Conservation (phyloP, 2,113 vertebrate genomes). For the Axis porcinus region DNA sequence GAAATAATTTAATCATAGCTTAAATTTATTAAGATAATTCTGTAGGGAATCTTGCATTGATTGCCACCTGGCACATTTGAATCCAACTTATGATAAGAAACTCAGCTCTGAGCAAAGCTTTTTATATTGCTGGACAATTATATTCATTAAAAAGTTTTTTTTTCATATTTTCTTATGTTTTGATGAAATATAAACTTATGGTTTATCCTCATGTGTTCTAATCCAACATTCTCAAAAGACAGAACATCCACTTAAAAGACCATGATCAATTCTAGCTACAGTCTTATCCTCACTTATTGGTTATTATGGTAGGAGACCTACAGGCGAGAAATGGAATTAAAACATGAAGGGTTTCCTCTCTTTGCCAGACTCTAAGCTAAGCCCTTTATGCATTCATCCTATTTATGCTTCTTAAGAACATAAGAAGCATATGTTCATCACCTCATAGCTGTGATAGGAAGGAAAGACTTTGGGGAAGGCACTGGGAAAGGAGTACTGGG, state of each 20-base stretch:
- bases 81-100: background rate
- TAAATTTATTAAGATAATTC: background rate
- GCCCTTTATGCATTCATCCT: background rate
- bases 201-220: background rate
- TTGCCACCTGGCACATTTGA: background rate
- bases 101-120: background rate
- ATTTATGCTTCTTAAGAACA: background rate
- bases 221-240: background rate
- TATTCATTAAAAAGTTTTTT: background rate
- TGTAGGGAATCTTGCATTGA: background rate
- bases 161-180: background rate
- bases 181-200: background rate
- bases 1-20: background rate
- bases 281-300: background rate
- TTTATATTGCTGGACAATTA: background rate
- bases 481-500: no score
- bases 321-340: background rate
- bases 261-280: background rate
- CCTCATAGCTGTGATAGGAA: background rate
- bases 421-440: background rate
- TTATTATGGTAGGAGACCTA: background rate
- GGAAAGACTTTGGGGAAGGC: background rate
- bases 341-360: background rate
- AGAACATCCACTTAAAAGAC: background rate
- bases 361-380: background rate